Conservation (phyloP, 2,113 vertebrate species). For the Forbesichthys agassizii region DNA sequence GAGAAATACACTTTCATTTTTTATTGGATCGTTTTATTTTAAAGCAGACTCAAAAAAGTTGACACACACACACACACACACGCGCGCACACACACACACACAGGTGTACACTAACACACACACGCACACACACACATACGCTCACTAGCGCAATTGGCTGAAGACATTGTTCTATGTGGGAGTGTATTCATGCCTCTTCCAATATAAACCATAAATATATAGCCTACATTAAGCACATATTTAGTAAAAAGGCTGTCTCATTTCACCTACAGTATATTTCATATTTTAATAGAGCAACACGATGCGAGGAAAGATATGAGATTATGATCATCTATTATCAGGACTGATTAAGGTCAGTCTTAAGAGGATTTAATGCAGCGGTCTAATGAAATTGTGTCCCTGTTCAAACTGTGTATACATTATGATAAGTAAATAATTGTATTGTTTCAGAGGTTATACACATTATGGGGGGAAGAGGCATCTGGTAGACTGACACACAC, state of each 20-base stretch:
- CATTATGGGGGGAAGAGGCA: conserved; percentile 31
- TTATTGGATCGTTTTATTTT: no score
- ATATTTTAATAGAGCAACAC: background rate
- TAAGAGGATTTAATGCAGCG: no score
- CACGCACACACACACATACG: background rate
- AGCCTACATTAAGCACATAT: background rate
- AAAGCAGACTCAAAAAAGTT: no score
- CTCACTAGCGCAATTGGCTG: conserved; percentile 36
- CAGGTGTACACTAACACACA: background rate
- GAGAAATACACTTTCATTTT: no score
- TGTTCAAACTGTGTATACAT: no score
- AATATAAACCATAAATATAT: conserved; percentile 25
- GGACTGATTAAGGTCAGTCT: no score
- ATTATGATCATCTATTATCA: conserved; percentile 17
- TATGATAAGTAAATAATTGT: conserved; percentile 29
- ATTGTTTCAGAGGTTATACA: conserved; percentile 19
- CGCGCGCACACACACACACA: conserved; percentile 11
- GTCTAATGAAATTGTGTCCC: no score
- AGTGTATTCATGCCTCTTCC: conserved; percentile 18
- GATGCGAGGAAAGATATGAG: no score
- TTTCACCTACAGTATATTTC: conserved; percentile 1
- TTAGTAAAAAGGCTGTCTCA: background rate
- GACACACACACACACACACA: conserved; percentile 17
- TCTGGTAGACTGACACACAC: conserved; percentile 13
- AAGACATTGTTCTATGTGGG: conserved; percentile 23